Base-by-base conservation (phyloP, 2,113 vertebrate species). In the Brienomyrus longianalis region DNA sequence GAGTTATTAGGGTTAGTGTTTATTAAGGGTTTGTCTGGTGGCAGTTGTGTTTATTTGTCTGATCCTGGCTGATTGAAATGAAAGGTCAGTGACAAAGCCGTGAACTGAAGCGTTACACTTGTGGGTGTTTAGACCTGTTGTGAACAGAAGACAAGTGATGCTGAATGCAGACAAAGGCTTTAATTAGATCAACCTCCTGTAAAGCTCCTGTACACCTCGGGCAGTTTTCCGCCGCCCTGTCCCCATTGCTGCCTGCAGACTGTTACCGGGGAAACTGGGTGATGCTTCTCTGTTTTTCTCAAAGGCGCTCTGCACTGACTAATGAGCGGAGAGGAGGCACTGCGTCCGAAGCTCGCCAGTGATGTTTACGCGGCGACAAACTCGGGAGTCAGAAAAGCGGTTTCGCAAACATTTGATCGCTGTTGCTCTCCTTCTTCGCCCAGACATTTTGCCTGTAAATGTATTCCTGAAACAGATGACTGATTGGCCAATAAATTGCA, bases 221-320 rank as follows among this genome's bases (percentile, higher is more conserved):
- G 70, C 70, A 80, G 51, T 35, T 47, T 54, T 86, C 62, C 7
- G 62, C 70, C 15, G 31, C 52, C 59, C 35, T 47, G 35, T 54
- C 19, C 35, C 70, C 50, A 74, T 77, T 23, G 47, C 47, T 17
- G 11, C 11, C 50, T 86, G 48, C 48, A 77, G 89, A 5, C 27
- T 13, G 89, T 90, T 90, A 47, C 85, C 85, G 2, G 52, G 62
- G 89, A 87, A 87, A 90, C 89, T 3, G 19, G 11, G 35, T 21
- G 52, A 62, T 15, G 52, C 80, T 43, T 62, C 43, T 62, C 19
- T 23, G 21, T 84, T 84, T 48, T 62, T n/a, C 80, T 84, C 89
- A 85, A 48, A 89, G 89, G 80, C 43, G 9, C 54, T 11, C 31
- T 35, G 80, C 39, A 52, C 77, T 59, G 21, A 62, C 88, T 89